Percentiles rank a stretch among this genome's conserved stretches.
Evolutionary conservation across 2,888 invertebrate genomes (phyloP).

Genomic region (Strigamia maritima): DNA sequence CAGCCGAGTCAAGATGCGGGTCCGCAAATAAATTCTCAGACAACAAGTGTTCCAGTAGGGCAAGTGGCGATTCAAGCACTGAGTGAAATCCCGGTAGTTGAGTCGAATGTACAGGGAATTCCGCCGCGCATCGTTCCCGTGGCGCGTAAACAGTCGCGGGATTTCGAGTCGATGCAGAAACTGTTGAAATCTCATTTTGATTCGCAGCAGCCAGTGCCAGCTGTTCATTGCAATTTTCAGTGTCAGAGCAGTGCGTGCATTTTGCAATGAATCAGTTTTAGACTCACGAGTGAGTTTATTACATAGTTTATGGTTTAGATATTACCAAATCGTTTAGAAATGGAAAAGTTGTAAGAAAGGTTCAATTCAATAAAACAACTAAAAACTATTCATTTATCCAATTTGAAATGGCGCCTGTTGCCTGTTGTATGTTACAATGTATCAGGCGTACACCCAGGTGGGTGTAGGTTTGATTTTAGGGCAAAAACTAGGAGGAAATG

Average conservation of each 20-base stretch:
- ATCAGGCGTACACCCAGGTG: no score
- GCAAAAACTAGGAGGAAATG: no score
- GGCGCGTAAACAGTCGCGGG: not conserved
- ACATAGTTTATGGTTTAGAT: no score
- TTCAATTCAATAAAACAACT: no score
- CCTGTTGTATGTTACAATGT: no score
- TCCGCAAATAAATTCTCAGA: not conserved
- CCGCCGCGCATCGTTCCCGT: not conserved
- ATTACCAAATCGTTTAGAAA: no score
- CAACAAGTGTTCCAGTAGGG: no score
- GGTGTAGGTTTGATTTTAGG: no score
- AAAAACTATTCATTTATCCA: no score
- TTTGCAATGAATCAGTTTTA: not conserved
- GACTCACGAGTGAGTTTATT: no score
- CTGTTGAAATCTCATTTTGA: not conserved
- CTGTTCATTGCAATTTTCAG: not conserved
- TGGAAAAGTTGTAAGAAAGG: no score
- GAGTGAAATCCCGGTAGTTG: not conserved
- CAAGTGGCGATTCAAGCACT: not conserved
- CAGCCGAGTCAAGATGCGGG: not conserved
- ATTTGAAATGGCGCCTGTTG: no score
- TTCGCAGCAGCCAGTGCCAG: not conserved
- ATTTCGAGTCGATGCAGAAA: slow-evolving; percentile 1
- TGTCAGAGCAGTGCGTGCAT: not conserved
- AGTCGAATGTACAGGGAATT: not conserved